phyloP scores from a whole-genome alignment of 2,888 invertebrate species.

The Salticus scenicus region DNA sequence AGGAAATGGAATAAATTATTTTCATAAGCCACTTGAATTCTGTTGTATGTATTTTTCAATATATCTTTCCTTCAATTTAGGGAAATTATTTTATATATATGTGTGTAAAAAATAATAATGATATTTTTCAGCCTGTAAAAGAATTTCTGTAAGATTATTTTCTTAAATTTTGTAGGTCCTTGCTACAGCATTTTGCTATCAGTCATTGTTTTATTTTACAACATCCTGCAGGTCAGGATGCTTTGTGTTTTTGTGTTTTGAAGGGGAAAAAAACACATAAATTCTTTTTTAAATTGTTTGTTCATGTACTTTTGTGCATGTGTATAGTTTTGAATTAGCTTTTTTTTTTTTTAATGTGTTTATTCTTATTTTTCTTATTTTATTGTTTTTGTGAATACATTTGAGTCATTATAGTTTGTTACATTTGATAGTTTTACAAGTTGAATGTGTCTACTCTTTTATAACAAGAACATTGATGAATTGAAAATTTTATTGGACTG shows the following conservation, averaged over 20 bases:
- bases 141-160: too few species aligned
- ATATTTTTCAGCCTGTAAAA: too few species aligned
- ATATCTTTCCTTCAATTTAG: too few species aligned
- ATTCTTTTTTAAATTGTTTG: neutral
- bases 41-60: too few species aligned
- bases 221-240: constrained; percentile 3
- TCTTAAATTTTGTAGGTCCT: neutral
- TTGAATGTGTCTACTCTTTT: constrained; percentile 7
- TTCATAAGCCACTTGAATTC: too few species aligned
- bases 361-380: neutral
- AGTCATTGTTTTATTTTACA: neutral
- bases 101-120: too few species aligned
- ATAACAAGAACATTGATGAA: neutral
- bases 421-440: constrained; percentile 8
- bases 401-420: constrained; percentile 1
- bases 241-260: neutral
- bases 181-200: neutral
- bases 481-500: constrained; percentile 7
- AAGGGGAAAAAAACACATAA: neutral
- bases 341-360: neutral
- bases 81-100: too few species aligned
- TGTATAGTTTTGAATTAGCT: neutral
- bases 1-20: too few species aligned
- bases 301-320: neutral
- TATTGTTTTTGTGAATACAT: neutral